These are phyloP conservation scores for Lasioglossum calceatum DNA, from an alignment of 2,888 invertebrate species.

Conservation along the genomic window DNA sequence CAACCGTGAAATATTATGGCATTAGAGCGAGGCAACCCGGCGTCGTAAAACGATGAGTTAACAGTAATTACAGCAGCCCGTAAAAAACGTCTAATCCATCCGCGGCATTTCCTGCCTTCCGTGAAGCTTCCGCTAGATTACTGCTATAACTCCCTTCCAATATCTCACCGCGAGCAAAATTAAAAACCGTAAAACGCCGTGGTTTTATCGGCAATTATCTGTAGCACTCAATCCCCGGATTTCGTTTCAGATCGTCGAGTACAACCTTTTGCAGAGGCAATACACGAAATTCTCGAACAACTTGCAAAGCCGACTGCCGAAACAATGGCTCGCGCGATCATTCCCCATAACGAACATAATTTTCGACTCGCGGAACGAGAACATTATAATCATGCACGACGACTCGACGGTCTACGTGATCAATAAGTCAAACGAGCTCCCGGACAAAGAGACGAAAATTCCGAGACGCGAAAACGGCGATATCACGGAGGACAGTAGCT, in stretches of 20 bases:
- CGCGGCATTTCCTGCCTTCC: not conserved
- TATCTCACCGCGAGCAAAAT: conserved; percentile 53
- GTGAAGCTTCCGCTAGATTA: conserved; percentile 52
- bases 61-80: conserved; percentile 54
- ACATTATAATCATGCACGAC: conserved; percentile 90
- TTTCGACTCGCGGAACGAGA: conserved; percentile 87
- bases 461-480: conserved; percentile 82
- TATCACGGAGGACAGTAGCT: conserved; percentile 79
- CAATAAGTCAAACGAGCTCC: conserved; percentile 85
- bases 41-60: conserved; percentile 47
- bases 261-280: conserved; percentile 87
- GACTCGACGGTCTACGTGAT: conserved; percentile 89
- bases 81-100: conserved; percentile 66
- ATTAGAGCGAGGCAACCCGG: conserved; percentile 21
- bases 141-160: conserved; percentile 52
- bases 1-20: conserved; percentile 24
- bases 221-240: conserved; percentile 8
- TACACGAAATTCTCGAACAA: conserved; percentile 88
- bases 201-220: conserved; percentile 28
- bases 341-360: conserved; percentile 87
- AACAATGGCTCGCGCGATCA: conserved; percentile 86
- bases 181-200: conserved; percentile 57
- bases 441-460: conserved; percentile 82
- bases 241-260: conserved; percentile 89
- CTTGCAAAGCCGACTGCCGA: conserved; percentile 85